A percentile compares a stretch with the other conserved stretches of the same genome.
Conservation (phyloP, 2,888 invertebrate species). For the Hydrotaea diabolus region DNA sequence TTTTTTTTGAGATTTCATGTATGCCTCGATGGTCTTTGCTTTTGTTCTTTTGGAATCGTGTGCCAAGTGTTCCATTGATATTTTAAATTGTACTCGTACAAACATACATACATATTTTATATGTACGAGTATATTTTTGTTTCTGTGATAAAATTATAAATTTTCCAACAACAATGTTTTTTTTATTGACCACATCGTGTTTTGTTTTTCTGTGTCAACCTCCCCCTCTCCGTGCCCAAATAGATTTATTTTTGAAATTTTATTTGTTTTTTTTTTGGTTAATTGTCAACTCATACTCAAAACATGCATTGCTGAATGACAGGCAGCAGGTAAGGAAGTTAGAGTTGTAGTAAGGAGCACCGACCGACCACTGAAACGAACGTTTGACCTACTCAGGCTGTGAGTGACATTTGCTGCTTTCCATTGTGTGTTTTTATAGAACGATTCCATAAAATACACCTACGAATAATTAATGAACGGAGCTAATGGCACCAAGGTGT, state of each 20-base stretch:
- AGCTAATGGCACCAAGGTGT: no score
- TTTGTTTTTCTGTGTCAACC: background rate
- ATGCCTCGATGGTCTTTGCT: background rate
- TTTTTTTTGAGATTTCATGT: background rate
- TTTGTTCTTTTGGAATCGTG: background rate
- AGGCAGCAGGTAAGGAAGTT: background rate
- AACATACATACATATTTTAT: no score
- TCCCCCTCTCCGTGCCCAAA: background rate
- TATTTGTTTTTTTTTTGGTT: background rate
- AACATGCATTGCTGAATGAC: background rate
- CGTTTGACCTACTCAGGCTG: background rate
- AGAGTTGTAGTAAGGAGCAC: background rate
- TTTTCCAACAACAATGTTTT: background rate
- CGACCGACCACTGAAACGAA: background rate
- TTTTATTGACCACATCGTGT: background rate
- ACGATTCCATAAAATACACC: no score
- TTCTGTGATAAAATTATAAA: background rate
- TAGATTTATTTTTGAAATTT: conserved; percentile 7
- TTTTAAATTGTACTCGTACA: background rate
- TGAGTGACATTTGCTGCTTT: background rate
- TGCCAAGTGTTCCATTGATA: conserved; percentile 19
- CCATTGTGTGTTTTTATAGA: background rate
- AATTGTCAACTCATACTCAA: background rate
- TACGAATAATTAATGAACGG: background rate
- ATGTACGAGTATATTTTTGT: no score